A percentile compares a stretch with the other conserved stretches of the same genome.
Conservation (phyloP, 2,113 vertebrate genomes). For the Plecturocebus donacophilus region DNA sequence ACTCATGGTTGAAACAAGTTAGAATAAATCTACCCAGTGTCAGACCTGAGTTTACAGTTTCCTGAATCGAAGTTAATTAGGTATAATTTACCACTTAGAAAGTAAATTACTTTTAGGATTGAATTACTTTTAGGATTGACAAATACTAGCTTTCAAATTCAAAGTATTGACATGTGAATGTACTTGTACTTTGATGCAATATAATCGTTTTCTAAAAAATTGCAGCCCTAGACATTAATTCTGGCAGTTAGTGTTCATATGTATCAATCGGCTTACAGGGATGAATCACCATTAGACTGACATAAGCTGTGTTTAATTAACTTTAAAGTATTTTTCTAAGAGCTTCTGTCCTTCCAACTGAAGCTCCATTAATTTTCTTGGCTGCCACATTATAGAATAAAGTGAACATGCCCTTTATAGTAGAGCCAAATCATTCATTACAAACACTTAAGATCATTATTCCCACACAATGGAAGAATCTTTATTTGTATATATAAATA, state of each 20-base stretch:
- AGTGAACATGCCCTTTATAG: conserved; percentile 2
- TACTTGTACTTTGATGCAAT: not conserved
- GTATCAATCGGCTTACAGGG: not conserved
- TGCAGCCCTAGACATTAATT: not conserved
- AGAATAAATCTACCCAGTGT: not conserved
- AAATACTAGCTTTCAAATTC: not conserved
- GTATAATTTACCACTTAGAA: not conserved
- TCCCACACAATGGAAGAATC: not conserved
- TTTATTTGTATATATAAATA: not conserved
- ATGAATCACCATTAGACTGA: not conserved
- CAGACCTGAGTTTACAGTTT: not conserved
- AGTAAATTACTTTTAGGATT: conserved; percentile 21
- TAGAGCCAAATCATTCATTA: not conserved
- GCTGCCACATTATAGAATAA: conserved; percentile 37
- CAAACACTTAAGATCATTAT: conserved; percentile 31
- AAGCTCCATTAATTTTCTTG: conserved; percentile 45
- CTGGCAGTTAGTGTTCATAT: not conserved
- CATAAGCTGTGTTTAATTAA: conserved; percentile 58
- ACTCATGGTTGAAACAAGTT: not conserved
- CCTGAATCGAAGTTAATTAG: not conserved
- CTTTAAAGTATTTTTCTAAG: conserved; percentile 55
- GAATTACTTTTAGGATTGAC: not conserved
- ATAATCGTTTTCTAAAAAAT: conserved; percentile 6
- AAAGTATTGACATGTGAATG: not conserved
- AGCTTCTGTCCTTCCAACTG: not conserved